Conservation (phyloP, 2,888 invertebrate genomes). For the Thysanoteuthis rhombus region DNA sequence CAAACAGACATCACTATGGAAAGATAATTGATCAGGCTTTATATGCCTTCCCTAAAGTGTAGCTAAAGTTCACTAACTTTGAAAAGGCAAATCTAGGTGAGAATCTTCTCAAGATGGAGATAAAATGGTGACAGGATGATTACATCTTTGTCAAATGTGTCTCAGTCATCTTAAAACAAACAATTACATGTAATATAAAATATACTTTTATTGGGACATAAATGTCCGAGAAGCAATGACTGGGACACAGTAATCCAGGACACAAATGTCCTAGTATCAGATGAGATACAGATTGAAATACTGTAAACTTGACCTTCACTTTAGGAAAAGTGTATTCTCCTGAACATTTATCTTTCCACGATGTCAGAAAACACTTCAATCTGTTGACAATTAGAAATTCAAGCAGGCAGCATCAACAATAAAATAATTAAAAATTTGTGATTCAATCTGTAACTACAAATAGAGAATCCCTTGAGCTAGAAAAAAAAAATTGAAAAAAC, state of each 20-base stretch:
- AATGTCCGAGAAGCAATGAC: no score
- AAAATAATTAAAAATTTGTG: neutral
- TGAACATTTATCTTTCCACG: neutral
- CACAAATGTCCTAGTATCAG: no score
- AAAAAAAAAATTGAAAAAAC: neutral
- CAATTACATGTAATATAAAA: no score
- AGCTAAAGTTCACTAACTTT: neutral
- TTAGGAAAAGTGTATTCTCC: neutral
- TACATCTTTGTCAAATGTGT: no score
- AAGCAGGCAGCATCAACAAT: neutral
- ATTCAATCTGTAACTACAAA: neutral
- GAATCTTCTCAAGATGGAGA: neutral
- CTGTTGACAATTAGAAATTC: neutral
- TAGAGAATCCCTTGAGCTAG: neutral
- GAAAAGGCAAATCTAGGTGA: neutral
- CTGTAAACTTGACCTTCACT: neutral
- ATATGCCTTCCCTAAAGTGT: neutral
- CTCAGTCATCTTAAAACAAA: no score
- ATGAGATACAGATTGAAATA: neutral
- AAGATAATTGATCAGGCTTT: neutral
- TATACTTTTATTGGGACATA: no score
- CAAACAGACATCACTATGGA: neutral
- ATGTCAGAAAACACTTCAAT: neutral
- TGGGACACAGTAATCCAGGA: no score
- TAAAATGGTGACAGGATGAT: no score